phyloP scores from a whole-genome alignment of 2,888 invertebrate species.

The Ornithoptera priamus region DNA sequence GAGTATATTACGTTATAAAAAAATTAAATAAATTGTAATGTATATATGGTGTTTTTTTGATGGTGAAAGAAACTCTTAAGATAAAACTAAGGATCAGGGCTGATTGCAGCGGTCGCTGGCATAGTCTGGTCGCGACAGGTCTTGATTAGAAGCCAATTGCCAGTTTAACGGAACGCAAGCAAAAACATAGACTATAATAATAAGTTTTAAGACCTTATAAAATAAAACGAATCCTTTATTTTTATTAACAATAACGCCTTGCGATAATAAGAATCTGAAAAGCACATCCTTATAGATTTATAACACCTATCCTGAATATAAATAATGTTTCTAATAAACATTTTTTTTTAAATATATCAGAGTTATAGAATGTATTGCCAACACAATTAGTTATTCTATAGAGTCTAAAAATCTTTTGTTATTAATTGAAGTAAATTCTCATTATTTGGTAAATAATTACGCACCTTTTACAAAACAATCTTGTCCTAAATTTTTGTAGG shows the following conservation, averaged over 20 bases:
- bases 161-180: not conserved
- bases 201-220: not conserved
- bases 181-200: not conserved
- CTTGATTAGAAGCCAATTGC: constrained; percentile 24
- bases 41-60: not conserved
- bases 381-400: not conserved
- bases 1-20: not conserved
- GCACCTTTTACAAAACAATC: not conserved
- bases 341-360: too few relatives aligned
- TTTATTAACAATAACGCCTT: not conserved
- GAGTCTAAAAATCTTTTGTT: not conserved
- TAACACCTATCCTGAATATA: too few relatives aligned
- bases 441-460: too few relatives aligned
- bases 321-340: too few relatives aligned
- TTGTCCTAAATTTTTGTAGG: constrained; percentile 61
- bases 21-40: not conserved
- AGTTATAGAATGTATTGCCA: not conserved
- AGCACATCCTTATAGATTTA: too few relatives aligned
- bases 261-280: too few relatives aligned
- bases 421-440: not conserved
- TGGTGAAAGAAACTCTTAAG: not conserved
- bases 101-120: constrained; percentile 10
- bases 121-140: constrained; percentile 10
- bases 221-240: not conserved
- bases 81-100: constrained; percentile 4